These are phyloP conservation scores for Nylanderia fulva DNA, from an alignment of 1,140 invertebrate genomes.

Conservation along the genomic window DNA sequence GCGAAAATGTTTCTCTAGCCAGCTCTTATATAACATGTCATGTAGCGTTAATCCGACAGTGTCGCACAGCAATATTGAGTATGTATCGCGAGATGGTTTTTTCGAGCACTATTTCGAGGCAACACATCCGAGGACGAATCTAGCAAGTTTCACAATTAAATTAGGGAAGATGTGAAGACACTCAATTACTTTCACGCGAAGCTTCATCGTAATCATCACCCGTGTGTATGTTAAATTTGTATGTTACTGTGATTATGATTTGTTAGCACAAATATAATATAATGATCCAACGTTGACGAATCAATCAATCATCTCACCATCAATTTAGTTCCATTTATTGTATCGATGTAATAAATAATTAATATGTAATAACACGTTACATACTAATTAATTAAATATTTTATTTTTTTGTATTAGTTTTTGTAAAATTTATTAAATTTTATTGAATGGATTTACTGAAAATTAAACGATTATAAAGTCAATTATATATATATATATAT, in stretches of 20 bases:
- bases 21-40: constrained; percentile 64
- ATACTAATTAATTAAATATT: background rate
- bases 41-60: constrained; percentile 58
- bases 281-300: constrained; percentile 43
- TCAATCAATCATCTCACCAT: constrained; percentile 37
- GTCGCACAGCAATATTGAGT: constrained; percentile 58
- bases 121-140: constrained; percentile 46
- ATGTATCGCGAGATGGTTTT: constrained; percentile 50
- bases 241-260: constrained; percentile 53
- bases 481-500: background rate
- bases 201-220: constrained; percentile 35
- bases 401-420: background rate
- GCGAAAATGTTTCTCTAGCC: constrained; percentile 71
- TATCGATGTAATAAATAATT: background rate
- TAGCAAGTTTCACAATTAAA: background rate
- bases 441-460: background rate
- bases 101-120: constrained; percentile 42
- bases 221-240: constrained; percentile 47
- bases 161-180: background rate
- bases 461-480: background rate
- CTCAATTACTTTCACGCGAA: constrained; percentile 43
- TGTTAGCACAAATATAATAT: constrained; percentile 55
- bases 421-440: background rate
- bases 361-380: background rate
- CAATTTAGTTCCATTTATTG: background rate